Percentiles rank a stretch among this genome's conserved stretches.
Conservation (phyloP, 30 jellyfish, hydroid and myxozoan species). For the Hydra vulgaris region DNA sequence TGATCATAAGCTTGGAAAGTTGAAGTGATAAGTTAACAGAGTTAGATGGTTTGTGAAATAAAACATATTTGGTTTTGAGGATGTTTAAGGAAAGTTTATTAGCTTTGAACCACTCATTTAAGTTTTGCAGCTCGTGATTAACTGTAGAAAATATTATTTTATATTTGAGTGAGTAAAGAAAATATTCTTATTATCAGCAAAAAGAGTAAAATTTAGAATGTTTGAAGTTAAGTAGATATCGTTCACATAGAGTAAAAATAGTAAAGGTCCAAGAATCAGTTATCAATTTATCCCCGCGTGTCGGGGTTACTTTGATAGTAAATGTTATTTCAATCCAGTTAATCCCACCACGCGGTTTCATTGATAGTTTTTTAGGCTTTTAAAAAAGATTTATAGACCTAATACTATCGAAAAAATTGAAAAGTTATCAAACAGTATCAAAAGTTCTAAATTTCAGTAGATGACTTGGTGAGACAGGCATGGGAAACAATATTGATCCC, state of each 20-base stretch:
- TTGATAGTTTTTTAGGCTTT: background rate
- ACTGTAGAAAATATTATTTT: too few relatives aligned
- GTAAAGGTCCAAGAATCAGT: too few relatives aligned
- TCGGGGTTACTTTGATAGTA: background rate
- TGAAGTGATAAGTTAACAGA: too few relatives aligned
- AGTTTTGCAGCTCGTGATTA: too few relatives aligned
- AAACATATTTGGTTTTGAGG: too few relatives aligned
- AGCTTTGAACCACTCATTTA: too few relatives aligned
- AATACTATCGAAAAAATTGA: background rate
- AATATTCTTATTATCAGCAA: too few relatives aligned
- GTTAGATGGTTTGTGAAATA: too few relatives aligned
- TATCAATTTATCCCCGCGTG: background rate
- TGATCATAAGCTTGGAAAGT: too few relatives aligned
- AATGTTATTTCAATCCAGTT: background rate
- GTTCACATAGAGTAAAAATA: background rate
- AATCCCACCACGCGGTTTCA: background rate
- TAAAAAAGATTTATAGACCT: background rate
- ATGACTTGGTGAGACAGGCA: background rate
- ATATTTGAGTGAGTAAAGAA: too few relatives aligned
- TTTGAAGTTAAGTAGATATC: background rate
- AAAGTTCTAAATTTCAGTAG: background rate
- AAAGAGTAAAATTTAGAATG: too few relatives aligned
- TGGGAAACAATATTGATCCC: background rate
- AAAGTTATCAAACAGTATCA: background rate
- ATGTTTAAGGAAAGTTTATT: too few relatives aligned